A percentile compares a stretch with the other conserved stretches of the same genome.
phyloP scores from a whole-genome alignment of 2,797 vertebrate species.

The Dipus sagitta region DNA sequence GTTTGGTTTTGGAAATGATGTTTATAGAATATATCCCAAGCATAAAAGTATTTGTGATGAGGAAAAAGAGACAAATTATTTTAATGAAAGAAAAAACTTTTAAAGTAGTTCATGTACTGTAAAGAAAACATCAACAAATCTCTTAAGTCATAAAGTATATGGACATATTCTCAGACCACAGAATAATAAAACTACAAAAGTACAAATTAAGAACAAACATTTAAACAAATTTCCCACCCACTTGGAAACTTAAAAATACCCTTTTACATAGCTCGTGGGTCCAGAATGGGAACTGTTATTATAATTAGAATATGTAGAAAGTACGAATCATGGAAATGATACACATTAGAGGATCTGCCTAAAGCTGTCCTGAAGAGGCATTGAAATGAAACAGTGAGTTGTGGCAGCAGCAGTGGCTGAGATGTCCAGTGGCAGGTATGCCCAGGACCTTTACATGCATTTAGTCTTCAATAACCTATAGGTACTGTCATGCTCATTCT shows the following conservation, averaged over 20 bases:
- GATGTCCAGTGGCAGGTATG: not conserved
- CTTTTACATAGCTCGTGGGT: constrained; percentile 51
- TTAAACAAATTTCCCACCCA: constrained; percentile 70
- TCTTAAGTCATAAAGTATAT: constrained; percentile 58
- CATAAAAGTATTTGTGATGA: constrained; percentile 68
- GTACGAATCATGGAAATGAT: constrained; percentile 62
- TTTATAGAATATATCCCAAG: constrained; percentile 62
- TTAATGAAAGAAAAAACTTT: constrained; percentile 67
- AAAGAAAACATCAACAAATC: constrained; percentile 74
- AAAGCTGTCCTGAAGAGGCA: not conserved
- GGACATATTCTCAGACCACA: constrained; percentile 74
- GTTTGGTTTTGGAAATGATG: constrained; percentile 65
- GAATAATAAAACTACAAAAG: constrained; percentile 75
- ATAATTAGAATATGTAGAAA: constrained; percentile 67
- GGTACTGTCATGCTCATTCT: not conserved
- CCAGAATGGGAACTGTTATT: constrained; percentile 59
- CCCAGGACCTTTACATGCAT: not conserved
- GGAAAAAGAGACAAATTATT: constrained; percentile 67
- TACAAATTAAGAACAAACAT: constrained; percentile 74
- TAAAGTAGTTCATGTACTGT: constrained; percentile 65
- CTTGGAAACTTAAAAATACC: constrained; percentile 69
- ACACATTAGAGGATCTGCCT: constrained; percentile 26
- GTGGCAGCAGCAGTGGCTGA: not conserved
- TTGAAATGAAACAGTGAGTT: not conserved
- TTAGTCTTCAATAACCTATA: not conserved